Evolutionary conservation across 1,140 invertebrate genomes (phyloP).

Genomic region (Cyclargus thomasi): DNA sequence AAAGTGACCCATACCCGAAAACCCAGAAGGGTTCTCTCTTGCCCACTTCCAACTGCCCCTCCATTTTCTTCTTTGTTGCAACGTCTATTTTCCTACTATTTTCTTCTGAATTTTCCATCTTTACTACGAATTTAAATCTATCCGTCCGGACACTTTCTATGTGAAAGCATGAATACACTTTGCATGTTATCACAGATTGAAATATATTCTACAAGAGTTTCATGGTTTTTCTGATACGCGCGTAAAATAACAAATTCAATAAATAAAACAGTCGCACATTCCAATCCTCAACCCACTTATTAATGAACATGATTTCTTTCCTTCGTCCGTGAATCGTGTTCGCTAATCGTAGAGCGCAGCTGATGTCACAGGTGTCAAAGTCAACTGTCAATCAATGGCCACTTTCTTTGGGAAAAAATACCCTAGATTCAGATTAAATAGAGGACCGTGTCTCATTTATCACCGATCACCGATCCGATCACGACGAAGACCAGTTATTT

Average conservation of each 20-base stretch:
- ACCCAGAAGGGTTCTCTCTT: slow-evolving; percentile 79
- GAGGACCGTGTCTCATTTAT: too few relatives aligned
- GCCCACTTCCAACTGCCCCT: neutral
- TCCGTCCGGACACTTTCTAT: neutral
- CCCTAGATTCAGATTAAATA: too few relatives aligned
- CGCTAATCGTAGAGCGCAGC: too few relatives aligned
- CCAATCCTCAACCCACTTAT: neutral
- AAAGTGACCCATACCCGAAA: slow-evolving; percentile 91
- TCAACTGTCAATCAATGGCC: neutral
- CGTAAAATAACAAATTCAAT: slow-evolving; percentile 3
- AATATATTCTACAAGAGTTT: slow-evolving; percentile 12
- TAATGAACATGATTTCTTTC: neutral
- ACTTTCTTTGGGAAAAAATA: too few relatives aligned
- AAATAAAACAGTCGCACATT: neutral
- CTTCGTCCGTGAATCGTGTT: neutral
- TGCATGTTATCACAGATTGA: slow-evolving; percentile 18
- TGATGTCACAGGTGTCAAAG: neutral
- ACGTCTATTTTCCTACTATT: neutral
- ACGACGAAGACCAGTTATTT: too few relatives aligned
- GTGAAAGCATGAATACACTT: neutral
- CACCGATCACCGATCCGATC: too few relatives aligned
- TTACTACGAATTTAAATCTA: neutral
- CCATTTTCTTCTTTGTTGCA: neutral
- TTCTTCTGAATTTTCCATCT: slow-evolving; percentile 12
- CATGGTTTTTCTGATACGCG: slow-evolving; percentile 4